These are phyloP conservation scores for Ophonus ardosiacus DNA, from an alignment of 2,888 invertebrate genomes.

Conservation along the genomic window DNA sequence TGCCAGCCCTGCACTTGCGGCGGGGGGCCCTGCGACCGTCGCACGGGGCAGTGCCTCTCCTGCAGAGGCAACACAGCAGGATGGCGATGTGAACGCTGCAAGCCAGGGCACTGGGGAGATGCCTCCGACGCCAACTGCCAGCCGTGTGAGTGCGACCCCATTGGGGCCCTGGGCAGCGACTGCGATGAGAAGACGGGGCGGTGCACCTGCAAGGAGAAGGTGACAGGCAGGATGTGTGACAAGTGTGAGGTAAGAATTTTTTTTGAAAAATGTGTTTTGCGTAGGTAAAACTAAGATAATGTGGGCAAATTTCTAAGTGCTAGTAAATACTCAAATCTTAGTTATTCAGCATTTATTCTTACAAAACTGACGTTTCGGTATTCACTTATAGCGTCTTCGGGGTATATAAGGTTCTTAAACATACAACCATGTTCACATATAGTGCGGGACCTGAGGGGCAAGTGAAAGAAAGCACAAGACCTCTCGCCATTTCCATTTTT, in stretches of 20 bases:
- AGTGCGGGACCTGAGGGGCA: no score
- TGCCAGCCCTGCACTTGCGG: slow-evolving; percentile 92
- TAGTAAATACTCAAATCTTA: no score
- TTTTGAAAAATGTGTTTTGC: no score
- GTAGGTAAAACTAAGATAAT: no score
- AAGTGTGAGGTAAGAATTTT: slow-evolving; percentile 78
- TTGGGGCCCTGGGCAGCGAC: slow-evolving; percentile 84
- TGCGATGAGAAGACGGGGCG: slow-evolving; percentile 87
- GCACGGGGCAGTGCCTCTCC: slow-evolving; percentile 90
- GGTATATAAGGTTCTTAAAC: no score
- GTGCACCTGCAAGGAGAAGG: slow-evolving; percentile 86
- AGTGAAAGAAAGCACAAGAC: no score
- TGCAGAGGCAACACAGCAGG: slow-evolving; percentile 88
- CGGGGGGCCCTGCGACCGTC: slow-evolving; percentile 90
- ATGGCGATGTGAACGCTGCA: slow-evolving; percentile 84
- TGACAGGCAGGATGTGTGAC: slow-evolving; percentile 85
- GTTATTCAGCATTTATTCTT: no score
- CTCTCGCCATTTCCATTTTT: no score
- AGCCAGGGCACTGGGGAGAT: slow-evolving; percentile 82
- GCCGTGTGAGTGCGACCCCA: slow-evolving; percentile 86
- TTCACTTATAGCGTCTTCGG: no score
- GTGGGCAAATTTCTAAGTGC: no score
- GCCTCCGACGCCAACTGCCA: slow-evolving; percentile 81
- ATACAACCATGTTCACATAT: no score
- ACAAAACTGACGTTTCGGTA: no score